Conservation (phyloP, 2,888 invertebrate species). For the Caenorhabditis panamensis region DNA sequence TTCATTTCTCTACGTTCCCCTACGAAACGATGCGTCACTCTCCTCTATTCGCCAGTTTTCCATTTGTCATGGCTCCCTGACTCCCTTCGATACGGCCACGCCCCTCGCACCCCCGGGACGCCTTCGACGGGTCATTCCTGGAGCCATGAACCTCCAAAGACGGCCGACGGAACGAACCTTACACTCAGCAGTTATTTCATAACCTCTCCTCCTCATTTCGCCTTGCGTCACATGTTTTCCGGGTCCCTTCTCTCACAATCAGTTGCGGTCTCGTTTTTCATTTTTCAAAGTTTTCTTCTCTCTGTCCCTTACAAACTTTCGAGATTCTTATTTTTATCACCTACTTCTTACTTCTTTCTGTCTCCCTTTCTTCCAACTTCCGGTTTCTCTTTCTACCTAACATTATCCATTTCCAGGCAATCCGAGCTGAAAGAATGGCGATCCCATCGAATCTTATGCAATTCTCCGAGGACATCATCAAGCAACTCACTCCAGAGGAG, state of each 20-base stretch:
- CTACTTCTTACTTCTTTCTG: slow-evolving; percentile 6
- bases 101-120: neutral
- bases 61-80: slow-evolving; percentile 3
- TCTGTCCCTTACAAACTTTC: neutral
- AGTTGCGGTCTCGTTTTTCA: slow-evolving; percentile 55
- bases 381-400: slow-evolving; percentile 20
- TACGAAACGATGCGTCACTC: neutral
- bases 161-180: neutral
- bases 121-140: neutral
- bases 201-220: slow-evolving; percentile 24
- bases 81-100: neutral
- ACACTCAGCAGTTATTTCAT: slow-evolving; percentile 35
- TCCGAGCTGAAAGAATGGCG: slow-evolving; percentile 64
- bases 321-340: slow-evolving; percentile 43
- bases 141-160: neutral
- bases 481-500: slow-evolving; percentile 80
- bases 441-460: slow-evolving; percentile 75
- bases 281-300: slow-evolving; percentile 20
- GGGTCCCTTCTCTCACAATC: slow-evolving; percentile 47
- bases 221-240: slow-evolving; percentile 52
- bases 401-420: slow-evolving; percentile 44
- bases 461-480: slow-evolving; percentile 80
- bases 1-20: neutral
- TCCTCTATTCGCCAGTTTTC: neutral
- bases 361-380: neutral